These are phyloP conservation scores for Papilio dardanus DNA, from an alignment of 1,140 invertebrate genomes.

Conservation along the genomic window DNA sequence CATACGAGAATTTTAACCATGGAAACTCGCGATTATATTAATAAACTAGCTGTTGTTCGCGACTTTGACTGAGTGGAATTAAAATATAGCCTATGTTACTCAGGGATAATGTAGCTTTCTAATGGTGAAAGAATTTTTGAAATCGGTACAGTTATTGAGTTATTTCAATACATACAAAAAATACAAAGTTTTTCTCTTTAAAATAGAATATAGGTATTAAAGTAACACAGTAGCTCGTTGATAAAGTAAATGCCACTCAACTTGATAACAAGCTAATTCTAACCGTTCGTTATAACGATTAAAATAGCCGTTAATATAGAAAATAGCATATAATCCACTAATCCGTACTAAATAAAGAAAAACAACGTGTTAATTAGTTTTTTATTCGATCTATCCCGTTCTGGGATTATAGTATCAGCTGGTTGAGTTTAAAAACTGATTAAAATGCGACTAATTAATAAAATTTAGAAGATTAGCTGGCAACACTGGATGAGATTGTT, in stretches of 20 bases:
- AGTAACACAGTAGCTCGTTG: conserved; percentile 1
- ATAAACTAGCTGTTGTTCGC: no score
- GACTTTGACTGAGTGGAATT: no score
- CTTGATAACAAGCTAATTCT: conserved; percentile 11
- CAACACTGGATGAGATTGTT: conserved; percentile 7
- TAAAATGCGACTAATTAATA: conserved; percentile 14
- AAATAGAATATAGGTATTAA: no score
- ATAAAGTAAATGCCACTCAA: conserved; percentile 1
- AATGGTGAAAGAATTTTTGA: no score
- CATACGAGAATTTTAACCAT: no score
- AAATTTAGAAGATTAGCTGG: conserved; percentile 33
- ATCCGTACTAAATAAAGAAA: conserved; percentile 36
- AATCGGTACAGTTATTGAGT: no score
- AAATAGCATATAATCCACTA: conserved; percentile 32
- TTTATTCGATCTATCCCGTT: conserved; percentile 9
- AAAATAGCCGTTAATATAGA: conserved; percentile 32
- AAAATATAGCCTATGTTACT: no score
- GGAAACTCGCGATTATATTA: no score
- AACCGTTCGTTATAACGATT: conserved; percentile 28
- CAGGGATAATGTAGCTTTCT: no score
- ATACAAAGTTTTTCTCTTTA: no score
- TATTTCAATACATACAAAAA: no score
- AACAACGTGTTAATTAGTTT: conserved; percentile 37
- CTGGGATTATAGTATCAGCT: conserved; percentile 28
- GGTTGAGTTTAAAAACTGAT: conserved; percentile 19